These are phyloP conservation scores for Lutjanus erythropterus DNA, from an alignment of 2,113 vertebrate species.

Conservation along the genomic window DNA sequence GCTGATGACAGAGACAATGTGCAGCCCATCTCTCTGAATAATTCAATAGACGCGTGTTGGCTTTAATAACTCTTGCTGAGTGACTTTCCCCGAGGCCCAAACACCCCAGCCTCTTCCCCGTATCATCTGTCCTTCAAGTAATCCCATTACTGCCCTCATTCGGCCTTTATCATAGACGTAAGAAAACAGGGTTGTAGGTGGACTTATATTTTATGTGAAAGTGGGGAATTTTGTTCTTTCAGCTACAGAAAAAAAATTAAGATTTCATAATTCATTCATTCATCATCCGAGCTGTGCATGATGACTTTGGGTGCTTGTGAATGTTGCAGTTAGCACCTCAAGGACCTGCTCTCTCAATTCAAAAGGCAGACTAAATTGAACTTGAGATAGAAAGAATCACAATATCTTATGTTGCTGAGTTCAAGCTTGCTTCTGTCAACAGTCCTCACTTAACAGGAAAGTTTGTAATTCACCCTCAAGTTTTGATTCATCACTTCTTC, in stretches of 20 bases:
- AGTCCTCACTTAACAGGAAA: background rate
- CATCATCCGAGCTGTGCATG: background rate
- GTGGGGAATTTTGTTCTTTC: background rate
- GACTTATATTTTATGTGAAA: slow-evolving; percentile 24
- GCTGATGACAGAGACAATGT: slow-evolving; percentile 55
- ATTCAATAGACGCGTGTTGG: slow-evolving; percentile 71
- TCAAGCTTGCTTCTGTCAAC: slow-evolving; percentile 2
- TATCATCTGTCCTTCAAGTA: slow-evolving; percentile 61
- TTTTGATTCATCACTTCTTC: background rate
- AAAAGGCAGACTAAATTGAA: background rate
- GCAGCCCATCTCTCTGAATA: slow-evolving; percentile 65
- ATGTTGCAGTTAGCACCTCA: background rate
- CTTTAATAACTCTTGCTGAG: slow-evolving; percentile 76
- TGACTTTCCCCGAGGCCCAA: slow-evolving; percentile 71
- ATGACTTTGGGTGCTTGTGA: background rate
- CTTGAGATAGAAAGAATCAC: background rate
- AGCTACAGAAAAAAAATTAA: slow-evolving; percentile 22
- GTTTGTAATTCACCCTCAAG: background rate
- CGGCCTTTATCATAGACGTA: background rate
- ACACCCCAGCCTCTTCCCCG: slow-evolving; percentile 46
- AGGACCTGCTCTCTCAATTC: background rate
- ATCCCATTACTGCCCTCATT: slow-evolving; percentile 54
- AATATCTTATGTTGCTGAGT: background rate
- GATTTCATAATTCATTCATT: slow-evolving; percentile 18
- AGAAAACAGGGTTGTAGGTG: slow-evolving; percentile 10